Base-by-base conservation (phyloP, 2,113 vertebrate species). In the Benitochromis conjunctus region DNA sequence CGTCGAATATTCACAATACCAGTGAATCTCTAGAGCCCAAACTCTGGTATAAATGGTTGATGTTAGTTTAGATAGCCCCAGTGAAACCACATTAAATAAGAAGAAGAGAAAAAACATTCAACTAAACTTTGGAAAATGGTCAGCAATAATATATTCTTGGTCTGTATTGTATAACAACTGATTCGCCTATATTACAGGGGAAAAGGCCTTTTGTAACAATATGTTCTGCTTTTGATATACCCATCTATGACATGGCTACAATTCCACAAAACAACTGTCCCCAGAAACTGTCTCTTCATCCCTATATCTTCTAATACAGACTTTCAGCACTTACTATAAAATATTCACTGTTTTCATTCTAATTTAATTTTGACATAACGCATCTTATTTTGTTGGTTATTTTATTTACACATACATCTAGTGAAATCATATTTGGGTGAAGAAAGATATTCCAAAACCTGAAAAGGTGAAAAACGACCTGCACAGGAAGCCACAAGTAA, bases 101-200 rank as follows among this genome's bases (percentile, higher is more conserved):
- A 76, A 31, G 29, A 1, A 31, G 43, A 31, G 16, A 48, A 48
- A 31, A 54, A n/a, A 74, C 24, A 29, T 48, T 8, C 18, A 48
- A 3, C 16, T 7, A 31, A 51, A 51, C 46, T 76, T 29, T 76
- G 3, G 7, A 76, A 76, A 51, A 51, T 5, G 16, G 69, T 51
- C 43, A 76, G 26, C 24, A 76, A 31, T 51, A 51, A 51, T 51
- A 51, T 26, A 74, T 74, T 74, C 43, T 74, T 74, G 43, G 51
- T 51, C 24, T 48, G 14, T 18, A 48, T 29, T 48, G 14, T 48
- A 48, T 29, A 74, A 11, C 41, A 74, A 26, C 24, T 12, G 16
- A 10, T 51, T 51, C 24, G 19, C 43, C 69, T 29, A 19, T 12
- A 51, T 51, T 48, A 74, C 24, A 29, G 21, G 19, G 5, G 10